Evolutionary conservation across 2,888 invertebrate species (phyloP), one percentile per base, ranked within the genome.

Genomic region (Mesorhabditis spiculigera): DNA sequence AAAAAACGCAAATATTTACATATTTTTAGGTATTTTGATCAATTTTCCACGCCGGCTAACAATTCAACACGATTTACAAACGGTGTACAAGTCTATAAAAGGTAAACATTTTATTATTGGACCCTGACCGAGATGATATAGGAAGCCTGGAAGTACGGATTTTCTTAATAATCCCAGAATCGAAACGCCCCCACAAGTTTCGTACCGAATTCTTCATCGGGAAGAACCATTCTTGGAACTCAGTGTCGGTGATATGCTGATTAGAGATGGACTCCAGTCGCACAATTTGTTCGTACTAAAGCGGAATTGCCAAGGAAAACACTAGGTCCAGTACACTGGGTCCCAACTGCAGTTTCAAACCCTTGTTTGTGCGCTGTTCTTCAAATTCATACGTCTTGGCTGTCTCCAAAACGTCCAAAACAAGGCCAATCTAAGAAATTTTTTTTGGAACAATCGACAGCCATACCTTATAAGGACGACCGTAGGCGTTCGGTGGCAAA

Each of bases 251-350:
- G 86, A 96, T 96, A 84, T 93, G 93, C 83, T 69, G 45, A 89
- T 99, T 98, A 42, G 96, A 96, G 42, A 98, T 93, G 86, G 94
- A 98, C 86, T 96, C 96, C 75, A 99, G 88, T n/a, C 95, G 88
- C 84, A 94, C 95, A 3, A 94, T 93, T 10, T 93, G 88, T 85
- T 94, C 94, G 76, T 94, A 92, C 86, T 95, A 94, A 66, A 93
- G 90, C 74, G 65, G 28, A 28, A 28, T 28, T 28, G 28, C 28
- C 28, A 28, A 28, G 28, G 28, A 28, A 28, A 28, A 28, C 28
- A 28, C 28, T 28, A 28, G 28, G 28, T 28, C 28, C 28, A 28
- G 28, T 28, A 13, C 58, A 13, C 10, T 10, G 6, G 58, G 45
- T n/a, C 6, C 42, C 58, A 67, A 50, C 45, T 68, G 66, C 5